Conservation (phyloP, 2,888 invertebrate species). For the Lepidocyrtoides sp. region DNA sequence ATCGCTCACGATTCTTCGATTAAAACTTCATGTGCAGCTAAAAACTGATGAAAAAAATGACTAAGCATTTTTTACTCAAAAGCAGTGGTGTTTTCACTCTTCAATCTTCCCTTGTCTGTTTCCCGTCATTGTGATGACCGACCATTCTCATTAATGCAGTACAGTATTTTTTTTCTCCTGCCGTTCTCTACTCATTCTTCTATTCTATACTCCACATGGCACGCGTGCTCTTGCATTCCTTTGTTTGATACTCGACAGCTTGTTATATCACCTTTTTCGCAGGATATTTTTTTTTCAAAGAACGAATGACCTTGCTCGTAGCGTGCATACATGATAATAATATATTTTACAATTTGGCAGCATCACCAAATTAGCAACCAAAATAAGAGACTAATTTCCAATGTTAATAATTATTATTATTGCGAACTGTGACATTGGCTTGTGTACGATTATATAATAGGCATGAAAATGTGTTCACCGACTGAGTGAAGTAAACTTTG, state of each 20-base stretch:
- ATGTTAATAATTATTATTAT: constrained; percentile 54
- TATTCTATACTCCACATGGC: constrained; percentile 33
- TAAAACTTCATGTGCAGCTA: not conserved
- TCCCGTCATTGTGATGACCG: constrained; percentile 35
- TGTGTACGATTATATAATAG: not conserved
- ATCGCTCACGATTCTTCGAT: not conserved
- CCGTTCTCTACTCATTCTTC: not conserved
- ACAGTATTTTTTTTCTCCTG: not conserved
- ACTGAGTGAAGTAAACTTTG: no score
- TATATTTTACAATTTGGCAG: constrained; percentile 66
- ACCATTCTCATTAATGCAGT: not conserved
- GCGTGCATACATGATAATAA: not conserved
- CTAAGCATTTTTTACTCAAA: constrained; percentile 34
- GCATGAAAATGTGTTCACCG: not conserved
- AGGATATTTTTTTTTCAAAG: no score
- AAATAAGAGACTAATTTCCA: constrained; percentile 56
- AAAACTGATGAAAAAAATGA: constrained; percentile 6
- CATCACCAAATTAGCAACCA: constrained; percentile 16
- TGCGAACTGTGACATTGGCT: constrained; percentile 47
- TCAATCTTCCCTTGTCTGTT: not conserved
- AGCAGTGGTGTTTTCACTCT: not conserved
- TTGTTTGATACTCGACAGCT: not conserved
- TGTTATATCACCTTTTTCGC: not conserved
- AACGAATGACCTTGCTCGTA: constrained; percentile 48
- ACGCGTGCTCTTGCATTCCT: not conserved